Percentiles rank a stretch among this genome's conserved stretches.
These are phyloP conservation scores for Hymenopus coronatus DNA, from an alignment of 2,888 invertebrate genomes.

Conservation along the genomic window DNA sequence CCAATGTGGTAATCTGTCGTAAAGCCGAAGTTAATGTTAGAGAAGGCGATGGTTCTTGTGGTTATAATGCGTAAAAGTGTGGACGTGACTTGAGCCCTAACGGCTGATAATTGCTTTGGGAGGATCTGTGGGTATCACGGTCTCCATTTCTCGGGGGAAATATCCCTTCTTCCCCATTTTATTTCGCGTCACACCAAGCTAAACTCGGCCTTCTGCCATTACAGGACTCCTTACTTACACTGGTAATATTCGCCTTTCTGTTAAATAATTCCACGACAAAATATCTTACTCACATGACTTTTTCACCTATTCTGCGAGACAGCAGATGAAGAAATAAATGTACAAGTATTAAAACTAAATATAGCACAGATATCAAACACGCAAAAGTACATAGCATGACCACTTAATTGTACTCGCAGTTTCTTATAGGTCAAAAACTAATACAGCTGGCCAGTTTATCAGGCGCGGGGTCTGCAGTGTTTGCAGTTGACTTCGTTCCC, in stretches of 20 bases:
- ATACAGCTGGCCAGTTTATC: too few relatives aligned
- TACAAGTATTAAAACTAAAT: too few relatives aligned
- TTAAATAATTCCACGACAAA: neutral
- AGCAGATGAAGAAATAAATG: too few relatives aligned
- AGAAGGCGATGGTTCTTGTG: neutral
- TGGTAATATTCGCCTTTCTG: neutral
- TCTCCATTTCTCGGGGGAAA: neutral
- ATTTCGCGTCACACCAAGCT: neutral
- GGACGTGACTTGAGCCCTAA: neutral
- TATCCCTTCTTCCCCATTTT: neutral
- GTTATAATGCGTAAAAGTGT: neutral
- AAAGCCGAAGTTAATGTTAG: neutral
- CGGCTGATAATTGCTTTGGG: slow-evolving; percentile 11
- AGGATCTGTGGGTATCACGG: neutral
- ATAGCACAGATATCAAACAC: too few relatives aligned
- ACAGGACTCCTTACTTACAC: neutral
- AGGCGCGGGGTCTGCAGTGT: too few relatives aligned
- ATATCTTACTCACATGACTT: too few relatives aligned
- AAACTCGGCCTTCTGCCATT: neutral
- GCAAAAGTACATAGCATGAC: too few relatives aligned
- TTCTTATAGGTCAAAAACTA: too few relatives aligned
- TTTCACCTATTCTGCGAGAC: too few relatives aligned
- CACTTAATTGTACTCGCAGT: too few relatives aligned
- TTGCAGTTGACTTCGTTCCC: too few relatives aligned
- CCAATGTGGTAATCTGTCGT: neutral